Evolutionary conservation across 1,140 invertebrate genomes (phyloP).

Genomic region (Meloidogyne floridensis): DNA sequence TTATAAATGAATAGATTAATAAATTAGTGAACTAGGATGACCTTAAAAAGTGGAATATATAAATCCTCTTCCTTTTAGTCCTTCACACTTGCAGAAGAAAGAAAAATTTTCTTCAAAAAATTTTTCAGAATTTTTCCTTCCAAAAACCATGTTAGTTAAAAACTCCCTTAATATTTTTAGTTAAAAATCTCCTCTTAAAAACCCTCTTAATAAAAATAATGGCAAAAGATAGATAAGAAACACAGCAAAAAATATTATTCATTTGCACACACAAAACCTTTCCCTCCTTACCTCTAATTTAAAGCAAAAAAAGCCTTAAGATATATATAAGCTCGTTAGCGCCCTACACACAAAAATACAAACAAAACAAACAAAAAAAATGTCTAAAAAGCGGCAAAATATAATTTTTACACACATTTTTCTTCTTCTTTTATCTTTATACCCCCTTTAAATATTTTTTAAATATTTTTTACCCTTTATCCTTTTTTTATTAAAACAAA

Average conservation of each 20-base stretch:
- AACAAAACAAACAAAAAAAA: slow-evolving; percentile 4
- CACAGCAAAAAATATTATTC: not conserved
- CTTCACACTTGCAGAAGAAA: no score
- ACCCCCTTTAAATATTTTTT: not conserved
- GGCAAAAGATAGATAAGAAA: not conserved
- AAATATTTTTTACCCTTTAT: not conserved
- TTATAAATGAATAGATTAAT: not conserved
- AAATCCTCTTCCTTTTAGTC: no score
- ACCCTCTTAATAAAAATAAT: not conserved
- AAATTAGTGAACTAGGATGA: not conserved
- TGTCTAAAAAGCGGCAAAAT: not conserved
- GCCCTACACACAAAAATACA: not conserved
- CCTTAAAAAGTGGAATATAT: not conserved
- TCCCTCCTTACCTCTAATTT: not conserved
- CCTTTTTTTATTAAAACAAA: not conserved
- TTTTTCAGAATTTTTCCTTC: no score
- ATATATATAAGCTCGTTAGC: not conserved
- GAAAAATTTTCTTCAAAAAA: no score
- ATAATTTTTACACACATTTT: not conserved
- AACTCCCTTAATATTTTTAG: no score
- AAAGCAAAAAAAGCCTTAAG: not conserved
- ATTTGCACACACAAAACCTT: not conserved
- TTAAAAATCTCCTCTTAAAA: no score
- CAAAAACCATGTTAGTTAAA: no score
- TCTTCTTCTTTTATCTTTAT: not conserved